These are phyloP conservation scores for Hylaeus volcanicus DNA, from an alignment of 1,140 invertebrate genomes.

Conservation along the genomic window DNA sequence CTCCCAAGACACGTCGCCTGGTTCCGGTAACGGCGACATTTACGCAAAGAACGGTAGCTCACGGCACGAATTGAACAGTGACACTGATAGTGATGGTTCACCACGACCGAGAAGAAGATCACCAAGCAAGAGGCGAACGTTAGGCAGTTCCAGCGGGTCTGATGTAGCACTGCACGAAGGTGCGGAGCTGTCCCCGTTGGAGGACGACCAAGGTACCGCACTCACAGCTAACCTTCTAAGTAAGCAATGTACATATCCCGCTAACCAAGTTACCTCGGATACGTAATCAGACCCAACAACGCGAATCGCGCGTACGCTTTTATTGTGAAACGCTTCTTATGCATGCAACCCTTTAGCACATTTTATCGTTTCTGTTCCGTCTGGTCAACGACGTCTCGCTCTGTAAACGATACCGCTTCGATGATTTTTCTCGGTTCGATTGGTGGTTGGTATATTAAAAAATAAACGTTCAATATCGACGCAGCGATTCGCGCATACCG, in stretches of 20 bases:
- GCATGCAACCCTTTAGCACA: background rate
- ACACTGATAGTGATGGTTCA: conserved; percentile 77
- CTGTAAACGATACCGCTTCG: background rate
- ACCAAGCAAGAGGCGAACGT: conserved; percentile 77
- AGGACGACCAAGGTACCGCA: conserved; percentile 80
- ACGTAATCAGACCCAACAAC: conserved; percentile 14
- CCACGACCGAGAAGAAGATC: conserved; percentile 73
- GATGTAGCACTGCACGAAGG: conserved; percentile 85
- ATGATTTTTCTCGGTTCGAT: background rate
- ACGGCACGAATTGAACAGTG: conserved; percentile 70
- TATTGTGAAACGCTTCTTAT: background rate
- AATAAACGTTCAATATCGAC: no score
- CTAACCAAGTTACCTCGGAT: conserved; percentile 58
- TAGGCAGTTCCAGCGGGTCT: conserved; percentile 84
- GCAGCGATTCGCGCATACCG: background rate
- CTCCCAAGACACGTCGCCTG: conserved; percentile 74
- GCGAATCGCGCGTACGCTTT: background rate
- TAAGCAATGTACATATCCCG: conserved; percentile 80
- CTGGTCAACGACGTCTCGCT: no score
- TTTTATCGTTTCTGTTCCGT: background rate
- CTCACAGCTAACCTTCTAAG: conserved; percentile 79
- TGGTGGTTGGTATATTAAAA: no score
- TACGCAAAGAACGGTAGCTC: conserved; percentile 68
- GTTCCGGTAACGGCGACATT: conserved; percentile 72
- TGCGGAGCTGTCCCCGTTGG: conserved; percentile 80